Percentiles rank a stretch among this genome's conserved stretches.
Conservation (phyloP, 2,113 vertebrate species). For the Anser cygnoides region DNA sequence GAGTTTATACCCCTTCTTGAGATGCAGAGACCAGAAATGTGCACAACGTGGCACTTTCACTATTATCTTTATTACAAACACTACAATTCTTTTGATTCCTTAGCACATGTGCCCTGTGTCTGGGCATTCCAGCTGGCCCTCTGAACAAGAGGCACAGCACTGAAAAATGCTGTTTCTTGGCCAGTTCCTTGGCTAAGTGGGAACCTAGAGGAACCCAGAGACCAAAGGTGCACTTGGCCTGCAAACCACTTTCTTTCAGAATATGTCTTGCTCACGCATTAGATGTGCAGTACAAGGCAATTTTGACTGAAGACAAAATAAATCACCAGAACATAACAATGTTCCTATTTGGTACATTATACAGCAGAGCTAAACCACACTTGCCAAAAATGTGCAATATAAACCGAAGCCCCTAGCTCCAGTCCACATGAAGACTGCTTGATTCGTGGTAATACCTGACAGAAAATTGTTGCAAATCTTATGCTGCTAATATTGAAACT, state of each 20-base stretch:
- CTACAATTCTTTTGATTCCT: neutral
- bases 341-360: neutral
- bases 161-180: neutral
- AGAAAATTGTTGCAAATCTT: neutral
- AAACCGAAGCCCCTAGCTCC: neutral
- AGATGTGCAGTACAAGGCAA: neutral
- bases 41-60: neutral
- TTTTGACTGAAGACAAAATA: neutral
- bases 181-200: neutral
- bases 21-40: neutral
- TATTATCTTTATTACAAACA: neutral
- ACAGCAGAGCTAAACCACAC: neutral
- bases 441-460: neutral
- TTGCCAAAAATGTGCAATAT: neutral
- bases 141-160: neutral
- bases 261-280: neutral
- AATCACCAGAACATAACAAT: neutral
- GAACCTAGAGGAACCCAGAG: neutral
- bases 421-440: neutral
- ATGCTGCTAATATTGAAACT: neutral
- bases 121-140: neutral
- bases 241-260: neutral
- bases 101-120: neutral
- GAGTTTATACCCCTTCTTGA: neutral
- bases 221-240: neutral